Evolutionary conservation across 2,113 vertebrate species (phyloP).

Genomic region (Scophthalmus maximus): DNA sequence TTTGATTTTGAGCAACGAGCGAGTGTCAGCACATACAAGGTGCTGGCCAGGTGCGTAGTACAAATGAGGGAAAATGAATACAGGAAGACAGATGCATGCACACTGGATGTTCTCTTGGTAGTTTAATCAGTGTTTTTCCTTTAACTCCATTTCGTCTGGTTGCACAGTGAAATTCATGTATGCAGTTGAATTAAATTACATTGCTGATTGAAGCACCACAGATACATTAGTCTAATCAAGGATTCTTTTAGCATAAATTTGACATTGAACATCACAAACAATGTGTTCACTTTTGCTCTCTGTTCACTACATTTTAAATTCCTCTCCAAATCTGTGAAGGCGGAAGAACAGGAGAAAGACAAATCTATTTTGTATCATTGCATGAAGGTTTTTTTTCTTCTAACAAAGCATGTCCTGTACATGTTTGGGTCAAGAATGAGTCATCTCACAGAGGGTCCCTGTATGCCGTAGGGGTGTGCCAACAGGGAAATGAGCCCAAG

Average conservation of each 20-base stretch:
- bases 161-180: neutral
- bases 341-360: neutral
- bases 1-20: slow-evolving; percentile 42
- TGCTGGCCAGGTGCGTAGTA: slow-evolving; percentile 55
- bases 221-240: neutral
- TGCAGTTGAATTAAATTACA: neutral
- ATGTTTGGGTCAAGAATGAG: slow-evolving; percentile 49
- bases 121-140: neutral
- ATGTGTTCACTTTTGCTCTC: neutral
- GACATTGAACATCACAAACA: neutral
- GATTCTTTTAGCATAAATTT: neutral
- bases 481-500: slow-evolving; percentile 61
- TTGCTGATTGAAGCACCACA: neutral
- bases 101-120: neutral
- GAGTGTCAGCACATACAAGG: slow-evolving; percentile 59
- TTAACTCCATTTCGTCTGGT: neutral
- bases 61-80: slow-evolving; percentile 31
- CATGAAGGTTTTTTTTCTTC: neutral
- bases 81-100: slow-evolving; percentile 4
- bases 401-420: neutral
- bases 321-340: neutral
- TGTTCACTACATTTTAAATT: neutral
- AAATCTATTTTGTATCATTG: neutral
- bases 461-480: slow-evolving; percentile 42
- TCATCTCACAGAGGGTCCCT: slow-evolving; percentile 55